phyloP scores from a whole-genome alignment of 1,140 invertebrate genomes.

The Microplitis demolitor region DNA sequence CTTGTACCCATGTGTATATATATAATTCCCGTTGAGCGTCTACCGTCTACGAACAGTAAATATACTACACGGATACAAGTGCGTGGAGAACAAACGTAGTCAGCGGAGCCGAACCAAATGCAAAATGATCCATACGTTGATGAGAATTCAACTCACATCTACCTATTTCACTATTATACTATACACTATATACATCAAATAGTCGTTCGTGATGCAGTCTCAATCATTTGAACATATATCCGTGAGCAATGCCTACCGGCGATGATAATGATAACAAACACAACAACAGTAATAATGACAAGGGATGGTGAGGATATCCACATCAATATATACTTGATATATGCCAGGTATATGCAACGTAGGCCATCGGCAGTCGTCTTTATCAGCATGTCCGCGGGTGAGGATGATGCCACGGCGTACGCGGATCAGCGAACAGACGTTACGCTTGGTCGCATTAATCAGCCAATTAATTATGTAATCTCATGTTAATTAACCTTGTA shows the following conservation, averaged over 20 bases:
- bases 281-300: no score
- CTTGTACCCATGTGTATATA: background rate
- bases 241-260: no score
- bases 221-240: no score
- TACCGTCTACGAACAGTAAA: no score
- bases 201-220: background rate
- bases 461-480: slow-evolving; percentile 50
- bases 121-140: slow-evolving; percentile 33
- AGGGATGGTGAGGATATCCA: no score
- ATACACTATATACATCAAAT: background rate
- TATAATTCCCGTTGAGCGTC: background rate
- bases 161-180: background rate
- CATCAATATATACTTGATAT: background rate
- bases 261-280: no score
- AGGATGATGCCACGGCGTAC: slow-evolving; percentile 10
- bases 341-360: background rate
- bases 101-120: slow-evolving; percentile 23
- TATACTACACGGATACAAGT: no score
- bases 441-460: slow-evolving; percentile 48
- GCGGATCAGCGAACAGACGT: slow-evolving; percentile 40
- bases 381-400: slow-evolving; percentile 8
- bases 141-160: slow-evolving; percentile 2
- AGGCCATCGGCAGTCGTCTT: no score
- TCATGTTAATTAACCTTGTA: slow-evolving; percentile 48
- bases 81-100: slow-evolving; percentile 3